These are phyloP conservation scores for Charaxes varanes DNA, from an alignment of 1,140 invertebrate species.

Conservation along the genomic window DNA sequence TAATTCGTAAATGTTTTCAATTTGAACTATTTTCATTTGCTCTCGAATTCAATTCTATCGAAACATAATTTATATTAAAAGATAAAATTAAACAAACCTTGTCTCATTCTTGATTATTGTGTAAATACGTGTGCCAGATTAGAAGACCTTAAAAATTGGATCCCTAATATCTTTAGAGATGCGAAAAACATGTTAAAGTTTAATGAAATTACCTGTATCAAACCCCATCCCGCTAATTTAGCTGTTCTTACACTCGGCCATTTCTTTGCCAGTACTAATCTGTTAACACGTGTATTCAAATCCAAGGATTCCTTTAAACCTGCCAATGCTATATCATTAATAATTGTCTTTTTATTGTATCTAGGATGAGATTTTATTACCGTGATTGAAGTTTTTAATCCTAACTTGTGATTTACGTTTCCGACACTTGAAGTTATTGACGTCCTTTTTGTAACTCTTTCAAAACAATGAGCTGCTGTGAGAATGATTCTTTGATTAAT, in stretches of 20 bases:
- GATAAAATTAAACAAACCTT: too few species aligned
- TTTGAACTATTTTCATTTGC: too few species aligned
- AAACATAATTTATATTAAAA: too few species aligned
- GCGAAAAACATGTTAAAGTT: background rate
- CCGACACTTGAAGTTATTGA: conserved; percentile 1
- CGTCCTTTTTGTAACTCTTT: background rate
- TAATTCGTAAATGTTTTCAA: too few species aligned
- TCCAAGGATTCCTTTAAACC: background rate
- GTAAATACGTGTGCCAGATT: too few species aligned
- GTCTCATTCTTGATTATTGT: too few species aligned
- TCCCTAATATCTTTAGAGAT: too few species aligned
- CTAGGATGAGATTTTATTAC: conserved; percentile 2
- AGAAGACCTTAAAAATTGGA: too few species aligned
- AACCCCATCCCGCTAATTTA: conserved; percentile 8
- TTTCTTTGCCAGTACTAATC: background rate
- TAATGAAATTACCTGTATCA: conserved; percentile 1
- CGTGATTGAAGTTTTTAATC: background rate
- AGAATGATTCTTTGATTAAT: conserved; percentile 16
- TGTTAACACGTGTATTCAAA: background rate
- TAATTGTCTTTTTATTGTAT: conserved; percentile 1
- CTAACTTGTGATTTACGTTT: background rate
- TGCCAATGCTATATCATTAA: conserved; percentile 13
- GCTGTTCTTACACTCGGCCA: background rate
- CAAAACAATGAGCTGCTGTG: conserved; percentile 22
- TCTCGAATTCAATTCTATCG: too few species aligned